These are phyloP conservation scores for Spatulosminthurus flaviceps DNA, from an alignment of 2,888 invertebrate species.

Conservation along the genomic window DNA sequence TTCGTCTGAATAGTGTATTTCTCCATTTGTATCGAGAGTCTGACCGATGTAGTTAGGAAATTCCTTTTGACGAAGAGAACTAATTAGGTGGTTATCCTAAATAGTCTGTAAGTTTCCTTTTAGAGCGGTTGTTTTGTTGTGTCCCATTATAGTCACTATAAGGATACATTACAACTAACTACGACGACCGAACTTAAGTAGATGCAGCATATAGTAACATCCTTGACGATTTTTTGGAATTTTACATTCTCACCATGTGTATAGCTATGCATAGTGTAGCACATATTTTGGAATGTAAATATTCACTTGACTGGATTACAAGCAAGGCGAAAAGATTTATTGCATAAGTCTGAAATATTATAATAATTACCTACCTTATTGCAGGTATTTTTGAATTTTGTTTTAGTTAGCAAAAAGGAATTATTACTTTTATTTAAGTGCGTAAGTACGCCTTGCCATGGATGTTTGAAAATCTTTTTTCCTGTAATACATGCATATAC, in stretches of 20 bases:
- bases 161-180: no score
- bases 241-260: not conserved
- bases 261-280: not conserved
- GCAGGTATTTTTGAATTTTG: no score
- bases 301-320: not conserved
- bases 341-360: not conserved
- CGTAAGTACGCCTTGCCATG: no score
- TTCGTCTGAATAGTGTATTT: not conserved
- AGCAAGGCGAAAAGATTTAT: not conserved
- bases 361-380: not conserved
- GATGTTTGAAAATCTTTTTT: not conserved
- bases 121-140: not conserved
- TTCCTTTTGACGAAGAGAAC: not conserved
- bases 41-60: not conserved
- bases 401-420: no score
- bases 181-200: not conserved
- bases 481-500: not conserved
- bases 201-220: not conserved
- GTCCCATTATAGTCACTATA: not conserved
- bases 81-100: slow-evolving; percentile 18
- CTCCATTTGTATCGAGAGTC: not conserved
- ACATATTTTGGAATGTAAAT: no score
- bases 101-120: not conserved
- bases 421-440: no score
- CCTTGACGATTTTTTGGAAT: not conserved